Percentiles rank a stretch among this genome's conserved stretches.
phyloP scores from a whole-genome alignment of 2,797 vertebrate species.

The Sebastes dallii region DNA sequence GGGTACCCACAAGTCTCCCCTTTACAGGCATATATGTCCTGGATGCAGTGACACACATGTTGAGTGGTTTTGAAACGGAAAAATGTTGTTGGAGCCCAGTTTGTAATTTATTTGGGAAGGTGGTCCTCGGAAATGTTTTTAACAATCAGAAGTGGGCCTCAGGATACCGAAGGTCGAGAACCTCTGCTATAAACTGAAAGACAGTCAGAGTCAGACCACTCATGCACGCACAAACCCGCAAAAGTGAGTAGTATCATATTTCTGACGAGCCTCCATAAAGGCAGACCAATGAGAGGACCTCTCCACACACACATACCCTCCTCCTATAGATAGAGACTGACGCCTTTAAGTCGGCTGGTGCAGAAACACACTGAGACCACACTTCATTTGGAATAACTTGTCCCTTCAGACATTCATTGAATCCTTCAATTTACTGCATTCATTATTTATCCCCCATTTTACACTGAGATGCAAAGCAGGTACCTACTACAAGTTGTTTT shows the following conservation, averaged over 20 bases:
- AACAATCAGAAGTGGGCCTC: too few species aligned
- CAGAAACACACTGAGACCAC: background rate
- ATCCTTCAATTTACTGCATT: background rate
- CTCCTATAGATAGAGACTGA: background rate
- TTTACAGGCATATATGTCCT: too few species aligned
- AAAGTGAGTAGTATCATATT: slow-evolving; percentile 29
- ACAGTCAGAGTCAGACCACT: background rate
- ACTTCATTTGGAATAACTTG: background rate
- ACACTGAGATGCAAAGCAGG: slow-evolving; percentile 56
- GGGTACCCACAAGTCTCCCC: too few species aligned
- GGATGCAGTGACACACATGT: too few species aligned
- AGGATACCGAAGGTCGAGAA: too few species aligned
- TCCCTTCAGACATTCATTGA: background rate
- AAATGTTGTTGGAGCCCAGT: too few species aligned
- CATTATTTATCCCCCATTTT: background rate
- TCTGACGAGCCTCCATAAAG: slow-evolving; percentile 12
- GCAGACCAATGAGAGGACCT: slow-evolving; percentile 37
- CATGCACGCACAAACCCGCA: background rate
- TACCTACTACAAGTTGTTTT: slow-evolving; percentile 14
- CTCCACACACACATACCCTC: background rate
- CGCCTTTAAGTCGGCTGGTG: background rate
- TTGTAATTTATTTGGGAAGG: too few species aligned
- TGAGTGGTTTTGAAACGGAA: too few species aligned
- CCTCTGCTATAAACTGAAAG: background rate
- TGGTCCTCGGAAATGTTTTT: too few species aligned